These are phyloP conservation scores for Meloe dianella DNA, from an alignment of 2,888 invertebrate genomes.

Conservation along the genomic window DNA sequence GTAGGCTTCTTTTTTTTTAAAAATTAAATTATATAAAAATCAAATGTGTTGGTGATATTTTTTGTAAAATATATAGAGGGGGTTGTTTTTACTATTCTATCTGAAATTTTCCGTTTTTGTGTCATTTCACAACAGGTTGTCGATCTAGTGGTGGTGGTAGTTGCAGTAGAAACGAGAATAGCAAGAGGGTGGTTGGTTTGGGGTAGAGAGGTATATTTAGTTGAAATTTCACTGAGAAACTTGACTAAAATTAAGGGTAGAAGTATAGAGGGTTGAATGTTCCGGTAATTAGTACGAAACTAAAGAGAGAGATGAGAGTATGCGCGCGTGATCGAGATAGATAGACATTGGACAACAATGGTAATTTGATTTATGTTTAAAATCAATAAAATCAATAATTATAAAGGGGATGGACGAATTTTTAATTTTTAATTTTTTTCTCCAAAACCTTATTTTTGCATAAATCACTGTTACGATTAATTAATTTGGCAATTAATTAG, in stretches of 20 bases:
- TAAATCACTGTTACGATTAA: not conserved
- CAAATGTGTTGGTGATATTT: too few relatives aligned
- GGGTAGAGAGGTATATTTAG: not conserved
- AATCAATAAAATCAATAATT: constrained; percentile 5
- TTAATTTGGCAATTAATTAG: constrained; percentile 8
- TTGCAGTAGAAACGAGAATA: too few relatives aligned
- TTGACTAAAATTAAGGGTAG: constrained; percentile 7
- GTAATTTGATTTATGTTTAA: constrained; percentile 1
- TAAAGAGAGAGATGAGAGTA: not conserved
- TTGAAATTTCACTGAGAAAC: constrained; percentile 1
- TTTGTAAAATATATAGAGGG: too few relatives aligned
- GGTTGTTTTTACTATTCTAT: not conserved
- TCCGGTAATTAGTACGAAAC: constrained; percentile 3
- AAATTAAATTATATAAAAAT: too few relatives aligned
- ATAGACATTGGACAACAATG: not conserved
- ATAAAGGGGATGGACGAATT: not conserved
- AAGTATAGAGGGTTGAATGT: constrained; percentile 2
- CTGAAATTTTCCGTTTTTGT: not conserved
- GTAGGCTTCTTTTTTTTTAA: too few relatives aligned
- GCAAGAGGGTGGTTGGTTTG: not conserved
- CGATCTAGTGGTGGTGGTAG: constrained; percentile 3
- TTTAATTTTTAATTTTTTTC: too few relatives aligned
- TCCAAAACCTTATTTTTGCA: too few relatives aligned
- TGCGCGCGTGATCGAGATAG: too few relatives aligned
- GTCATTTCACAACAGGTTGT: constrained; percentile 8